These are phyloP conservation scores for Ornithoptera alexandrae DNA, from an alignment of 2,888 invertebrate genomes.

Conservation along the genomic window DNA sequence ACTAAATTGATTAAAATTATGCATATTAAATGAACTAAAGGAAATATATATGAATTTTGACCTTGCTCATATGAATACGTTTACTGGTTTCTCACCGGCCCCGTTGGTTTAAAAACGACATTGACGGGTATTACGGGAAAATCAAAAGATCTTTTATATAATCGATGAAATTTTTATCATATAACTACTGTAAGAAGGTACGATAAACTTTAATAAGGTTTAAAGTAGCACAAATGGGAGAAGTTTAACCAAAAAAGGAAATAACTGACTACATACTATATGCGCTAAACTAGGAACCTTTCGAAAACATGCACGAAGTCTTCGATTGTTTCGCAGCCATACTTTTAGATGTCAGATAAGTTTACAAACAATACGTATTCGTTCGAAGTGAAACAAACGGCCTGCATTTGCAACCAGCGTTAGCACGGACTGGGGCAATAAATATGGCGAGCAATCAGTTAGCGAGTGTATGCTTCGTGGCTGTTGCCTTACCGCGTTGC, in stretches of 20 bases:
- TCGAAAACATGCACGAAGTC: slow-evolving; percentile 14
- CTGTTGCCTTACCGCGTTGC: slow-evolving; percentile 36
- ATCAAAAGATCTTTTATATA: slow-evolving; percentile 12
- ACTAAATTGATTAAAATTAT: slow-evolving; percentile 31
- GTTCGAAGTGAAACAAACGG: slow-evolving; percentile 23
- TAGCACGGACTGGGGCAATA: slow-evolving; percentile 38
- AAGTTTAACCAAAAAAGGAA: slow-evolving; percentile 3
- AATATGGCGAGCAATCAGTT: slow-evolving; percentile 43
- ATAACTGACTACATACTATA: slow-evolving; percentile 12
- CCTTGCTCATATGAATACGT: slow-evolving; percentile 35
- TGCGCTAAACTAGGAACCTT: slow-evolving; percentile 13
- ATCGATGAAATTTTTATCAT: not conserved
- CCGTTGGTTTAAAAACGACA: slow-evolving; percentile 21
- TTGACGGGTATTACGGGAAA: slow-evolving; percentile 19
- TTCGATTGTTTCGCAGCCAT: slow-evolving; percentile 25
- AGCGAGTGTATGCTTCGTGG: slow-evolving; percentile 35
- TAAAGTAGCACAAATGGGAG: not conserved
- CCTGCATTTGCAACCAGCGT: slow-evolving; percentile 34
- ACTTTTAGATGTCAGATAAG: slow-evolving; percentile 28
- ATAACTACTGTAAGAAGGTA: slow-evolving; percentile 2
- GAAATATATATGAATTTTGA: slow-evolving; percentile 36
- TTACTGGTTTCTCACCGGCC: slow-evolving; percentile 27
- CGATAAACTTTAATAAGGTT: not conserved
- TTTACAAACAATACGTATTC: slow-evolving; percentile 30
- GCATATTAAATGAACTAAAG: slow-evolving; percentile 35